phyloP scores from a whole-genome alignment of 2,113 vertebrate genomes.

The Lampris megalopsis region DNA sequence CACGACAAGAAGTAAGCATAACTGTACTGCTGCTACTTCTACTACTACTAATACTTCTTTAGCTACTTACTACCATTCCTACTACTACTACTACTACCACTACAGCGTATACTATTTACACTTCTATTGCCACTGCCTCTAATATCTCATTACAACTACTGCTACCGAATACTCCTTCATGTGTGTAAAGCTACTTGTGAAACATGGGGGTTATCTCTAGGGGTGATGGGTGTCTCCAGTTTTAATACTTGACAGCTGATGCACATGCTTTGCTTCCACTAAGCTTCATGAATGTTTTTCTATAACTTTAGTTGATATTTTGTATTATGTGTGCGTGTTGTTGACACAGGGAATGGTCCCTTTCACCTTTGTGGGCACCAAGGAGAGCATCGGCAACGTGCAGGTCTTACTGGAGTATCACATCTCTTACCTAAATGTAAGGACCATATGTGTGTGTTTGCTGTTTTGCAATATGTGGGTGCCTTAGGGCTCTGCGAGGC shows the following conservation, averaged over 20 bases:
- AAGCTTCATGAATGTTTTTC: constrained; percentile 11
- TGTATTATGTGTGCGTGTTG: constrained; percentile 52
- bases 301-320: constrained; percentile 52
- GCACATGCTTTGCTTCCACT: neutral
- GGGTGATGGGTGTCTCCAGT: neutral
- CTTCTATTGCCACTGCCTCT: constrained; percentile 2
- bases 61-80: neutral
- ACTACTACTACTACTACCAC: neutral
- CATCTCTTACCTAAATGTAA: constrained; percentile 96
- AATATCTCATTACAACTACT: neutral
- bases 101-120: constrained; percentile 18
- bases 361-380: constrained; percentile 97
- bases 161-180: neutral
- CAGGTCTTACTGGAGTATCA: constrained; percentile 97
- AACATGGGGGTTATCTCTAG: too few relatives aligned
- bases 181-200: neutral
- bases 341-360: constrained; percentile 95
- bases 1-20: constrained; percentile 87
- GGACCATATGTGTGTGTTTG: constrained; percentile 49
- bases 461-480: neutral
- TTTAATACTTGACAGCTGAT: neutral
- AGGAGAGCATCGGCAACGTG: constrained; percentile 96
- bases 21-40: constrained; percentile 31
- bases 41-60: neutral
- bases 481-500: neutral